Percentiles rank a stretch among this genome's conserved stretches.
These are phyloP conservation scores for Xenentodon cancila DNA, from an alignment of 2,797 vertebrate genomes.

Conservation along the genomic window DNA sequence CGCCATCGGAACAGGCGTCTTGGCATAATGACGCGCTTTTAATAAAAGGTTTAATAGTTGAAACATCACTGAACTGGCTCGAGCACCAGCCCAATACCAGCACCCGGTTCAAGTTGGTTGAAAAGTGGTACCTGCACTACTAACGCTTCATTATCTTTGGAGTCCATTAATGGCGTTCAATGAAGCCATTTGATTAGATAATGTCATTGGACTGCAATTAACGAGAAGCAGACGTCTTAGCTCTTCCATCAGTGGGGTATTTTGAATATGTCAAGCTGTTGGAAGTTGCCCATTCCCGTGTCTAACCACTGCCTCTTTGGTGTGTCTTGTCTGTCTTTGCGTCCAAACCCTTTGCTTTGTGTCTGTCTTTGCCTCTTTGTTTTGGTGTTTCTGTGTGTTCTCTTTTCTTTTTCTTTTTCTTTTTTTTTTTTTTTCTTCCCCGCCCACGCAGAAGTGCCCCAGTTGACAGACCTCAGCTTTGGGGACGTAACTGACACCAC, in stretches of 20 bases:
- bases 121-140: too few species aligned
- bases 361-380: background rate
- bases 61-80: too few species aligned
- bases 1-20: too few species aligned
- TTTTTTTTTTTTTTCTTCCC: constrained; percentile 24
- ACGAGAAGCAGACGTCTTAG: constrained; percentile 18
- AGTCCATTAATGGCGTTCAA: constrained; percentile 13
- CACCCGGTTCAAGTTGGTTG: too few species aligned
- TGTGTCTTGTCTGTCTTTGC: constrained; percentile 15
- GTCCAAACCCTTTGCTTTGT: constrained; percentile 9
- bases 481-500: constrained; percentile 94
- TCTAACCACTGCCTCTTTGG: constrained; percentile 37
- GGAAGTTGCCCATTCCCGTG: constrained; percentile 35
- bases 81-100: too few species aligned
- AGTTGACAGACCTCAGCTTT: constrained; percentile 94
- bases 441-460: constrained; percentile 86
- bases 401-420: too few species aligned
- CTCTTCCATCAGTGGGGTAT: constrained; percentile 61
- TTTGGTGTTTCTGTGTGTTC: too few species aligned
- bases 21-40: too few species aligned
- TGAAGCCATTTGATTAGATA: constrained; percentile 47
- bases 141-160: too few species aligned
- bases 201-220: background rate
- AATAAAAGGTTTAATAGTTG: too few species aligned
- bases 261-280: constrained; percentile 38